Base-by-base conservation (phyloP, 2,113 vertebrate species). In the Eublepharis macularius region DNA sequence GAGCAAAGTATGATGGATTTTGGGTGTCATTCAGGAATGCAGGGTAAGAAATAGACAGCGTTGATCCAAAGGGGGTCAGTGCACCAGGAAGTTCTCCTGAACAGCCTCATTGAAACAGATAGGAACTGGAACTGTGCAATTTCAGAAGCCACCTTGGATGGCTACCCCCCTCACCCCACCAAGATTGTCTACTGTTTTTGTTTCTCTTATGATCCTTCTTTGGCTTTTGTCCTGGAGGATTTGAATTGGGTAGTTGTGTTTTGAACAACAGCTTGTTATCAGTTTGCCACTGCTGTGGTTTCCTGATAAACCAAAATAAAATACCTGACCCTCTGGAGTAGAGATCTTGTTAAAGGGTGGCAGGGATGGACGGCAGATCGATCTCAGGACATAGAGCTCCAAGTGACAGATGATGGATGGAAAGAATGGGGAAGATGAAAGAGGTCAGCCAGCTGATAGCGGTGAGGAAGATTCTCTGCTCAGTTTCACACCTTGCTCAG, bases 221-320 rank as follows among this genome's bases (percentile, higher is more conserved):
- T 47, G 73, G 57, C 54, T 65, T 80, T 80, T 73, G 76, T 86
- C 84, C 34, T 63, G 70, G 41, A 39, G 39, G 68, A 73, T 57
- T 68, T 80, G 76, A 73, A 80, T 80, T 73, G 76, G 63, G 68
- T 74, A 39, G 84, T 32, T 86, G 69, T 47, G 26, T 16, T 19
- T 39, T 14, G 14, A 72, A 83, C 86, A 79, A 74, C 66, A 66
- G 68, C 68, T 17, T 73, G 51, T 86, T 86, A 86, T 86, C 84
- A 74, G 77, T n/a, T 17, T 63, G 69, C 21, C 14, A 24, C 69
- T 86, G 69, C 84, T 86, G 84, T 47, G n/a, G 69, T 54, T 80
- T 86, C 78, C 84, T 86, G 84, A 86, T 86, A 80, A 86, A 86
- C 84, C 77, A 80, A 80, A 85, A 85, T 63, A 85, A 85, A 86